Percentiles rank a stretch among this genome's conserved stretches.
Evolutionary conservation across 2,888 invertebrate genomes (phyloP).

Genomic region (Sminthurides aquaticus): DNA sequence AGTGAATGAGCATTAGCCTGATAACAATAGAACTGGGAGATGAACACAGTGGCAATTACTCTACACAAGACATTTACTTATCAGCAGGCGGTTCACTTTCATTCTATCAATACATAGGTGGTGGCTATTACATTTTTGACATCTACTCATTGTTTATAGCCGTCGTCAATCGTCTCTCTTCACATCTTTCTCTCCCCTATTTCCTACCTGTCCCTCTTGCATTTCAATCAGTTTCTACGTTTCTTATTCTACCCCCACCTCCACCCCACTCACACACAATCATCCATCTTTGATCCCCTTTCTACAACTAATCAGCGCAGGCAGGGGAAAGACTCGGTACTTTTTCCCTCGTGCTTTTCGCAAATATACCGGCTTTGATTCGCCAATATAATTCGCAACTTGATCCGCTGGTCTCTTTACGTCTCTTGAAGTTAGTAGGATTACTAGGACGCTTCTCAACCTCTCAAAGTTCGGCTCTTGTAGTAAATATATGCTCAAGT

Average conservation of each 20-base stretch:
- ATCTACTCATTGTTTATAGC: neutral
- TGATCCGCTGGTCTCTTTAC: neutral
- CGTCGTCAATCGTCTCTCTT: neutral
- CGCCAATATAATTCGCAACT: neutral
- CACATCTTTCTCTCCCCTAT: neutral
- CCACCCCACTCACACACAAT: too few relatives aligned
- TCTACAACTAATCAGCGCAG: neutral
- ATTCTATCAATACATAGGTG: conserved; percentile 5
- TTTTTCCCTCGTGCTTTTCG: neutral
- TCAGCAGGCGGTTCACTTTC: conserved; percentile 19
- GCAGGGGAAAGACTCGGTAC: neutral
- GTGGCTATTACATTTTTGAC: conserved; percentile 2
- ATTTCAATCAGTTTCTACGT: neutral
- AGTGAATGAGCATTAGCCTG: neutral
- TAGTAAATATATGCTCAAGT: too few relatives aligned
- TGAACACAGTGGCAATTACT: neutral
- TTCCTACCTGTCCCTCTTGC: neutral
- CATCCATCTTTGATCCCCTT: neutral
- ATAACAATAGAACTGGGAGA: neutral
- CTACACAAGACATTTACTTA: conserved; percentile 3
- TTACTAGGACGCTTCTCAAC: too few relatives aligned
- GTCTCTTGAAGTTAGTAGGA: too few relatives aligned
- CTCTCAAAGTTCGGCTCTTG: too few relatives aligned
- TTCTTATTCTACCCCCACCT: too few relatives aligned
- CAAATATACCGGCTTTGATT: too few relatives aligned